phyloP scores from a whole-genome alignment of 2,888 invertebrate genomes.

The Nephrotoma flavescens region DNA sequence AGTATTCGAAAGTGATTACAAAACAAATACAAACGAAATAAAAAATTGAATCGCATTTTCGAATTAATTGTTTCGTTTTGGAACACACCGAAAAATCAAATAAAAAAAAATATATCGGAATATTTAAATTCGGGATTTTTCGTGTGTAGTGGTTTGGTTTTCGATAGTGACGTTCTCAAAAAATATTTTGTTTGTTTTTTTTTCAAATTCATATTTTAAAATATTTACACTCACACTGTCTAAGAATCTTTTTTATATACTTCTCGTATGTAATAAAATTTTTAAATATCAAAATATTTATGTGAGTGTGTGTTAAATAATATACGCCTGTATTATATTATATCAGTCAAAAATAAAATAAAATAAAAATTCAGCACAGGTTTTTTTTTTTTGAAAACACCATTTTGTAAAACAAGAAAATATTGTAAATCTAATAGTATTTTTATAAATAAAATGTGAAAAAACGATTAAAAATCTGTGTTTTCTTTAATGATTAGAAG shows the following conservation, averaged over 20 bases:
- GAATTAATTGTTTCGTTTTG: background rate
- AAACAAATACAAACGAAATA: background rate
- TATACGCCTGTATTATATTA: background rate
- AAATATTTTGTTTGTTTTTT: background rate
- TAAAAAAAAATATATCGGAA: background rate
- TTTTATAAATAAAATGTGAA: background rate
- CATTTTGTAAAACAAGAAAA: background rate
- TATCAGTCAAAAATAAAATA: background rate
- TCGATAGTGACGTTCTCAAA: background rate
- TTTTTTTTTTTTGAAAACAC: background rate
- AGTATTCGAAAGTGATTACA: background rate
- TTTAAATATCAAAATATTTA: background rate
- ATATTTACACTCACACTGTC: background rate
- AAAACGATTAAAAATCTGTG: background rate
- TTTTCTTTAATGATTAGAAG: background rate
- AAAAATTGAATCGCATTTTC: background rate
- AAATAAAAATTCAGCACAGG: background rate
- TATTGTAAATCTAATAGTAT: background rate
- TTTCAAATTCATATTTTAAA: background rate
- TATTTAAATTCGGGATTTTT: background rate
- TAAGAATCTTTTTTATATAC: background rate
- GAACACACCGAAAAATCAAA: background rate
- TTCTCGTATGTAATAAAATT: background rate
- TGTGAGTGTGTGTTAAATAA: background rate
- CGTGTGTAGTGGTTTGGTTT: background rate